Conservation (phyloP, 2,888 invertebrate species). For the Eupithecia subumbrata region DNA sequence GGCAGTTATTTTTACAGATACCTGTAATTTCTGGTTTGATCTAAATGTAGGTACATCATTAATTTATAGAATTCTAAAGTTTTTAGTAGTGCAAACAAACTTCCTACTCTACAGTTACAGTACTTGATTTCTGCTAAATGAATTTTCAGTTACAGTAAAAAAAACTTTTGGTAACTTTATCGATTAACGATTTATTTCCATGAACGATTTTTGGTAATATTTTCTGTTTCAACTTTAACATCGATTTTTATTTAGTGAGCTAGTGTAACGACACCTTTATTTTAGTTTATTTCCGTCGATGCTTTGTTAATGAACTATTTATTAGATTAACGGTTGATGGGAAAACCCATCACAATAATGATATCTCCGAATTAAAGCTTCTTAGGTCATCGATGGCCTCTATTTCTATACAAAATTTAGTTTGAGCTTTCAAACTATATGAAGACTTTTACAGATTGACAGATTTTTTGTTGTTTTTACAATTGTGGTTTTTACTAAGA, state of each 20-base stretch:
- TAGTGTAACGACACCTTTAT: neutral
- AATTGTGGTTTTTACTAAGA: neutral
- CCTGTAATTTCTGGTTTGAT: too few relatives aligned
- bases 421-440: neutral
- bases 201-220: neutral
- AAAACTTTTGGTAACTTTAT: too few relatives aligned
- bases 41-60: too few relatives aligned
- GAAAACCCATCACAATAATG: slow-evolving; percentile 26
- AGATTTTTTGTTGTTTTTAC: neutral
- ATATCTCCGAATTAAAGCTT: slow-evolving; percentile 24
- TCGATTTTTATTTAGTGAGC: neutral
- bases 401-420: slow-evolving; percentile 4
- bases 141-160: too few relatives aligned
- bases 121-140: too few relatives aligned
- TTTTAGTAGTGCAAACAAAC: too few relatives aligned
- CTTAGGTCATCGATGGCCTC: slow-evolving; percentile 21
- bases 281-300: slow-evolving; percentile 45
- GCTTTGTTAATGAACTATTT: slow-evolving; percentile 58
- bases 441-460: too few relatives aligned
- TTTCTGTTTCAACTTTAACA: neutral
- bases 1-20: too few relatives aligned
- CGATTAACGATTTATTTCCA: too few relatives aligned
- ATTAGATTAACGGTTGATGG: slow-evolving; percentile 21
- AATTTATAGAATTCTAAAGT: too few relatives aligned
- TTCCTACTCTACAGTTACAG: too few relatives aligned